Evolutionary conservation across 2,888 invertebrate species (phyloP), one percentile per base, ranked within the genome.

Genomic region (Synergus gifuensis): DNA sequence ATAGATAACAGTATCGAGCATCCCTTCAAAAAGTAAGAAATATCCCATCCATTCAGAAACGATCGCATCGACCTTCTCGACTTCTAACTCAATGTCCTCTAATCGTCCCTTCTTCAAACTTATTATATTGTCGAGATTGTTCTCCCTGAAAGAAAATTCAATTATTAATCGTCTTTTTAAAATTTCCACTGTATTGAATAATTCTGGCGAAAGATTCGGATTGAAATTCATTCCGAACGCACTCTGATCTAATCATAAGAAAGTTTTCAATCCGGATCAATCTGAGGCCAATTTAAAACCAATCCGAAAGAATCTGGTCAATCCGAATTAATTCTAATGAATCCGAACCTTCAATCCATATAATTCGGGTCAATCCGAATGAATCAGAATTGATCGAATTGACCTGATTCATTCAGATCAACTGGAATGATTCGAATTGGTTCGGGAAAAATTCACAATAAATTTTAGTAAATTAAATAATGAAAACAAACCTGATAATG

Each of bases 21-120:
- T 99, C 66, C 98, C 98, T 93, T 99, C 99, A 92, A 98, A 99
- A 2, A 99, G 93, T 62, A 99, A 93, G 91, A 99, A 98, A 92
- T 99, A 99, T 0, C 99, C 99, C 99, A 99, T 99, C 98, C 98
- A 99, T 92, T 99, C 99, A 0, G 98, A 98, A 4, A 99, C 95
- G 85, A 99, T 97, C 7, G 98, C 95, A 91, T 99, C 98, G 58
- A 97, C 96, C 92, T 96, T 95, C 78, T 96, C 95, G 58, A 94
- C 93, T 0, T 96, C 96, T 73, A 98, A 92, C 77, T 94, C 93
- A 5, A 96, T 96, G 85, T 98, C 96, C 92, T 99, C 99, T 40
- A 99, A 92, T 86, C 96, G 94, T 0, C 98, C 98, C 93, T 97
- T 98, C 0, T 98, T 93, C 78, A 98, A 94, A 82, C 95, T 94